Evolutionary conservation across 2,113 vertebrate species (phyloP).

Genomic region (Chloropsis cyanopogon): DNA sequence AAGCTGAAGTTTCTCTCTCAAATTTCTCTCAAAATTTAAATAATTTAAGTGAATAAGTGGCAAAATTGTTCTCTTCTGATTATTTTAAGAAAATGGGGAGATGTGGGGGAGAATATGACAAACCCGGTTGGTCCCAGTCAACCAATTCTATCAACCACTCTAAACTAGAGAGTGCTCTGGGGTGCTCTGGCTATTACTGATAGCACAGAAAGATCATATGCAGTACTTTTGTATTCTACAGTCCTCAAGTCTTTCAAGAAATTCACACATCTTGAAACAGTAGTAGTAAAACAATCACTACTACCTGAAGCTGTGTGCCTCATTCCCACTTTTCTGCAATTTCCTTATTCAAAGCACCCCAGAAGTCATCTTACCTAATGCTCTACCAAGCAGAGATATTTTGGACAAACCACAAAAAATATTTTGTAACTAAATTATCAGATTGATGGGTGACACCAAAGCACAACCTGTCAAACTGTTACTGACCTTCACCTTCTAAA

Average conservation of each 20-base stretch:
- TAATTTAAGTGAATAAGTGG: background rate
- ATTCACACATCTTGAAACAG: background rate
- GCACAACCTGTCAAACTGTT: conserved; percentile 22
- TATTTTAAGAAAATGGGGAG: background rate
- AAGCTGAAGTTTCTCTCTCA: background rate
- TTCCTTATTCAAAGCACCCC: background rate
- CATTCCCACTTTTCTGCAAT: background rate
- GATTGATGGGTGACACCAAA: background rate
- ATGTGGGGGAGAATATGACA: background rate
- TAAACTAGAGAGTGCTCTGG: background rate
- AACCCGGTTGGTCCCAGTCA: background rate
- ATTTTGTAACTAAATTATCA: background rate
- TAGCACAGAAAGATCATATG: background rate
- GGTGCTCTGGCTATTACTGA: background rate
- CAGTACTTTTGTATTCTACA: background rate
- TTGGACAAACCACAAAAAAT: background rate
- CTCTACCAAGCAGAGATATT: background rate
- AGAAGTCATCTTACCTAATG: conserved; percentile 17
- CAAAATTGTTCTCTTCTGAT: background rate
- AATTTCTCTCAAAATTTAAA: background rate
- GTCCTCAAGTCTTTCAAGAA: background rate
- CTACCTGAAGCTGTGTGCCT: conserved; percentile 4
- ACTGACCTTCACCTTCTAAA: conserved; percentile 46
- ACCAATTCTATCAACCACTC: background rate
- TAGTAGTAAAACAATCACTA: background rate